Base-by-base conservation (phyloP, 2,113 vertebrate genomes). In the Sprattus sprattus region DNA sequence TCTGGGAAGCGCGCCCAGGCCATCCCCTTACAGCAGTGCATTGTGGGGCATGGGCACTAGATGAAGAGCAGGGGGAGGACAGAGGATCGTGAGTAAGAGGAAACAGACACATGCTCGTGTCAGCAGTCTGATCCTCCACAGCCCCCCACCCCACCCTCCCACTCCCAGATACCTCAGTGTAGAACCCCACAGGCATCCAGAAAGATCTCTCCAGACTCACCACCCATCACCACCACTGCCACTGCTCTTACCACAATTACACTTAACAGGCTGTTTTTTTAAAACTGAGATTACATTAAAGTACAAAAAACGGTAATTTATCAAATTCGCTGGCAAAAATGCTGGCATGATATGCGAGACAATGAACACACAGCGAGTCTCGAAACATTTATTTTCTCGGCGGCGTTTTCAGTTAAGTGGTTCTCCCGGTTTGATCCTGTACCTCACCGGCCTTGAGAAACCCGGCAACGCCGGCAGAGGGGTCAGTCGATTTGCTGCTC, bases 391-490 rank as follows among this genome's bases (percentile, higher is more conserved):
- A 85, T 83, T 92, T 87, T 87, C 86, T 89, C 85, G 88, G 89
- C 91, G 85, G 81, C 75, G 83, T 89, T 89, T 89, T 89, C 83
- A 82, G 88, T 88, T 88, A 85, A 86, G 88, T 82, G 83, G 84
- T 84, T 88, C 83, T 87, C 84, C 0, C 78, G 32, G 88, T 90
- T 91, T 93, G 91, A 92, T 93, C 90, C 88, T 45, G 0, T 13
- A 28, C 71, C 67, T 18, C 13, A 78, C 71, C 32, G 25, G 25
- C 71, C 71, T 39, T 39, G 71, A 78, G 71, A 16, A 78, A 44
- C 71, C 25, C 4, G 32, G 71, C 71, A 71, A 32, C 64, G 44
- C 71, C 13, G 13, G 13, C 32, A 32, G 28, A 78, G 25, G 25
- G 71, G 71, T 78, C 71, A 78, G 32, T 39, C 28, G 13, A 78